Conservation (phyloP, 1,140 invertebrate species). For the Platyscapa corneri region DNA sequence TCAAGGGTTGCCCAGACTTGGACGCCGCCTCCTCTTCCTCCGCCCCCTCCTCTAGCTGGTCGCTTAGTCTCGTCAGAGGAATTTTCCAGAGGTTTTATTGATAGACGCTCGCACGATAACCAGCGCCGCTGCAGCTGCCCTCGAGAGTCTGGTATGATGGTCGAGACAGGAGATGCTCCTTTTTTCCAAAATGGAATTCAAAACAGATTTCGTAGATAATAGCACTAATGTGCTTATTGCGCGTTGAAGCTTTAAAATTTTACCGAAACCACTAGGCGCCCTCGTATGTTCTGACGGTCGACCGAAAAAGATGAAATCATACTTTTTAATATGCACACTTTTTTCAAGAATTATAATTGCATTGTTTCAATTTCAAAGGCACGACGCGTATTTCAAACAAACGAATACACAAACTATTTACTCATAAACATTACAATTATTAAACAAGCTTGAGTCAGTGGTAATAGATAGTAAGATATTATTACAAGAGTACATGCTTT, state of each 20-base stretch:
- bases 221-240: no score
- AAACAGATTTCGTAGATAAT: no score
- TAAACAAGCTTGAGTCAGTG: background rate
- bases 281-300: background rate
- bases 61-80: background rate
- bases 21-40: no score
- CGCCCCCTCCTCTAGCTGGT: no score
- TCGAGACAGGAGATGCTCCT: background rate
- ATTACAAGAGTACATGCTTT: no score
- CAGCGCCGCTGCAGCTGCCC: background rate
- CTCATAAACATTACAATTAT: background rate
- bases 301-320: background rate
- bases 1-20: constrained; percentile 21
- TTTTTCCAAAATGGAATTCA: background rate
- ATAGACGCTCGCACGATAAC: background rate
- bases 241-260: no score
- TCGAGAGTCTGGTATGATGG: no score
- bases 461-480: background rate
- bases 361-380: background rate
- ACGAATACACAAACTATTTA: background rate
- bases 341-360: background rate
- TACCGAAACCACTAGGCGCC: background rate
- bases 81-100: background rate
- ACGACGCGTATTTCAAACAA: background rate
- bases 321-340: background rate